Evolutionary conservation across 2,888 invertebrate genomes (phyloP), one percentile per base, ranked within the genome.

Genomic region (Netelia fuscicornis): DNA sequence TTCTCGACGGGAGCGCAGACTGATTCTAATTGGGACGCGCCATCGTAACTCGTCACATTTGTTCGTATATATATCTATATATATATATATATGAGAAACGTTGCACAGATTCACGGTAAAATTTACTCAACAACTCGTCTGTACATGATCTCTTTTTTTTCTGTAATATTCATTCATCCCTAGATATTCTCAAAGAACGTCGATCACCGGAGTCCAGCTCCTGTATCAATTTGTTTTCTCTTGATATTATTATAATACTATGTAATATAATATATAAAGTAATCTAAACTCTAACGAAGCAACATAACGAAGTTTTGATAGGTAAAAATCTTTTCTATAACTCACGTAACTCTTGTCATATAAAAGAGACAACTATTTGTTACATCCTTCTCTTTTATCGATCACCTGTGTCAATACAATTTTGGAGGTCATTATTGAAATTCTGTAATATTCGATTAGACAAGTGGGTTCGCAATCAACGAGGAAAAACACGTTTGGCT

Each of bases 191-290:
- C 68, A 58, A 67, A 64, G 23, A 74, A 77, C 72, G 72, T 56
- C 79, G 44, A 75, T 64, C 9, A 60, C 17, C 70, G 81, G 81
- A 85, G 84, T 71, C 84, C 84, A 82, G 84, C 84, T 82, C 81
- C 81, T 65, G 75, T 48, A 9, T 20, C 54, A 13, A 37, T 48
- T 81, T 77, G 71, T 25, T 65, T 42, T 80, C 70, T 72, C 56
- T 44, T 11, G 48, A 54, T 62, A 10, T 68, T 68, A 48, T 71
- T 48, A 72, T 78, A 9, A 64, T 52, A 17, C 25, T 65, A 42
- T 62, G 25, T 52, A 60, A 65, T 81, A 48, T 54, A 62, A 54
- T 76, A 77, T 84, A 74, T 58, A 78, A 84, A 68, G 62, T 17
- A 70, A 65, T 85, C 70, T 75, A 78, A 78, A 76, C 42, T 80